Evolutionary conservation across 2,797 vertebrate genomes (phyloP), one percentile per base, ranked within the genome.

Genomic region (Sarcophilus harrisii): DNA sequence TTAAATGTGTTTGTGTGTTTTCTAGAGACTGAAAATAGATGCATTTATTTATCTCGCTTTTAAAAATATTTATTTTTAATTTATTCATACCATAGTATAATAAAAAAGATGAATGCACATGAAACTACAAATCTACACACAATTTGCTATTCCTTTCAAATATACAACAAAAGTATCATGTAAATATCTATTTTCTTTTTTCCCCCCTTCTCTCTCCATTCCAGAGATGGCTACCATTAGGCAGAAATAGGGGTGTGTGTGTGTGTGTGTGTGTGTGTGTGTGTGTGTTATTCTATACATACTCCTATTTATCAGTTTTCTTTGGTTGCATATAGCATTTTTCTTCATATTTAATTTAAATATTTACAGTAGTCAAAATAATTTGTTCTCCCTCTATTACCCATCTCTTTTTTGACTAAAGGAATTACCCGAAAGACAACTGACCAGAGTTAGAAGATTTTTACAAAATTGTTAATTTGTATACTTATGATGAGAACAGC

Each of bases 201-300:
- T 1, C 6, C 8, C 0, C 6, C 6, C 1, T 18, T 6, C 16
- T 16, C n/a, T 21, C 57, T 2, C 57, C 57, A 57, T 14, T 16
- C 1, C 3, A 52, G 52, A 52, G 62, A 73, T 38, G n/a, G 18
- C n/a, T 73, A 38, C n/a, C n/a, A 38, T 81, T 45, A 81, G 66
- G 73, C 6, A 73, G n/a, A 81, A 38, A 21, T 38, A 38, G 5
- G 14, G 66, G 32, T 66, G 32, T 66, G 30, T 66, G 30, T 13
- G 13, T 66, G 13, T 62, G 29, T 62, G 29, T 62, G 32, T 52
- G 52, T 66, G 32, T 66, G 32, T n/a, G 30, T n/a, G 30, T 13
- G 13, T 66, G 13, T 62, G 29, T 62, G 29, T 62, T 32, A 73
- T 21, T 81, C 66, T 73, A 81, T 38, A 81, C n/a, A 81, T 16